A percentile compares a stretch with the other conserved stretches of the same genome.
These are phyloP conservation scores for Drosophila auraria DNA, from an alignment of 1,140 invertebrate genomes.

Conservation along the genomic window DNA sequence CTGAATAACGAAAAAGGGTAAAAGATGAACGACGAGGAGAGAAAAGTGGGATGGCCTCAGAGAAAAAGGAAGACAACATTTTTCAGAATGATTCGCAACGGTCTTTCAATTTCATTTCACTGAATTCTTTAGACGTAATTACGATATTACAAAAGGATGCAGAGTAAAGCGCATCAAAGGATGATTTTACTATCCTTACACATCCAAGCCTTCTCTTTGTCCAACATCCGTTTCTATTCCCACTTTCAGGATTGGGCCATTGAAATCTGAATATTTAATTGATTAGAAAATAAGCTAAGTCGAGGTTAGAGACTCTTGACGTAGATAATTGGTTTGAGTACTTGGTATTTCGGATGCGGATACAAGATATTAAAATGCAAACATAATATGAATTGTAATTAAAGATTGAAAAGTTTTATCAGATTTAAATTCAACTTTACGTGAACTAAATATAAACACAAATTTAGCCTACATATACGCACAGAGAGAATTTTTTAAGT, in stretches of 20 bases:
- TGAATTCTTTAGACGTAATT: slow-evolving; percentile 80
- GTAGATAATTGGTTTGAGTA: slow-evolving; percentile 9
- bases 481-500: no score
- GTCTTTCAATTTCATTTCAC: slow-evolving; percentile 64
- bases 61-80: slow-evolving; percentile 18
- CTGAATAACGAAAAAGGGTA: slow-evolving; percentile 1
- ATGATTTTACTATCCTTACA: not conserved
- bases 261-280: slow-evolving; percentile 75
- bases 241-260: slow-evolving; percentile 11
- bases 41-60: not conserved
- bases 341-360: slow-evolving; percentile 9
- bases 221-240: slow-evolving; percentile 33
- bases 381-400: not conserved
- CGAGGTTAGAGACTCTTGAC: slow-evolving; percentile 28
- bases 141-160: slow-evolving; percentile 69
- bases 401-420: not conserved
- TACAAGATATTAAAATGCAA: not conserved
- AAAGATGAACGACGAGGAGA: slow-evolving; percentile 1
- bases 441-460: not conserved
- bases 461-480: not conserved
- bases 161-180: slow-evolving; percentile 4
- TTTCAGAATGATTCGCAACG: slow-evolving; percentile 17
- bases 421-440: not conserved
- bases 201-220: slow-evolving; percentile 15
- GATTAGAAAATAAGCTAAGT: slow-evolving; percentile 73